These are phyloP conservation scores for Nothocercus julius DNA, from an alignment of 2,113 vertebrate genomes.

Conservation along the genomic window DNA sequence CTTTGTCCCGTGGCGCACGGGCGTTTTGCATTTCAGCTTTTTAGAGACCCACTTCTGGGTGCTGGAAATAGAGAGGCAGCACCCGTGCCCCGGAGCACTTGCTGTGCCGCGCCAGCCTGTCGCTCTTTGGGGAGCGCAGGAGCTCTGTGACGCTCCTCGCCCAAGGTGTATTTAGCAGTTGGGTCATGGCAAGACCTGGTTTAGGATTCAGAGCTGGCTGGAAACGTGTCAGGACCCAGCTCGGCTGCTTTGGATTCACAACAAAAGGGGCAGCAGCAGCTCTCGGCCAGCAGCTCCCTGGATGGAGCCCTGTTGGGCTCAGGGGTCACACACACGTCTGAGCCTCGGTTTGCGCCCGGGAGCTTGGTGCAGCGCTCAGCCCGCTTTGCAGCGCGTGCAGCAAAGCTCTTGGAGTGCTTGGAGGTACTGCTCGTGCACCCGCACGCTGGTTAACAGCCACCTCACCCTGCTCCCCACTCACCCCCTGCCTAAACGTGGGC, in stretches of 20 bases:
- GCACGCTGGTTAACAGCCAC: rapidly evolving
- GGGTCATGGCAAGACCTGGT: background rate
- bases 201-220: background rate
- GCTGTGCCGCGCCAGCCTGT: rapidly evolving
- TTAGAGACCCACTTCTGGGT: background rate
- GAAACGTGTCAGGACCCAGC: background rate
- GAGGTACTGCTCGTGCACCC: background rate
- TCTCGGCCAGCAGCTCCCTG: rapidly evolving
- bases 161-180: background rate
- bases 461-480: background rate
- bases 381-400: background rate
- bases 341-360: background rate
- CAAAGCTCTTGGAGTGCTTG: background rate
- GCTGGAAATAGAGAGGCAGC: background rate
- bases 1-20: background rate
- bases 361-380: background rate
- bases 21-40: background rate
- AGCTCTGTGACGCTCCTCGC: background rate
- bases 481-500: background rate
- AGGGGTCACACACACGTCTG: too few relatives aligned
- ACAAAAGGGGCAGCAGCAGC: rapidly evolving
- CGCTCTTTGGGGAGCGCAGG: background rate
- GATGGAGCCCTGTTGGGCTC: background rate
- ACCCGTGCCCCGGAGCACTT: rapidly evolving
- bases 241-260: background rate